Evolutionary conservation across 2,888 invertebrate species (phyloP).

Genomic region (Pseudoips prasinana): DNA sequence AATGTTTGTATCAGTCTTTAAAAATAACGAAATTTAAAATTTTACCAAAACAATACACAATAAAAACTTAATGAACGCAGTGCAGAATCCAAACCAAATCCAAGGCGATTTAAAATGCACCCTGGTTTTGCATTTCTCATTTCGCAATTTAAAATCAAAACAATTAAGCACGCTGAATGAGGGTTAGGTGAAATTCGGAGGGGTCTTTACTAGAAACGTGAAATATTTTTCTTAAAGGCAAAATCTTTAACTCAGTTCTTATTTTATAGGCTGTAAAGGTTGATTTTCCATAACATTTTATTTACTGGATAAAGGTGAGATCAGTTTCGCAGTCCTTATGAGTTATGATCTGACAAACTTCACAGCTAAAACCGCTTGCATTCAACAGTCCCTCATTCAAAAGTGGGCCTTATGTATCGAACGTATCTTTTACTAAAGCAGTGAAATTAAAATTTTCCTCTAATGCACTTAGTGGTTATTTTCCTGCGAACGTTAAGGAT

Average conservation of each 20-base stretch:
- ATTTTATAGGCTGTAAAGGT: conserved; percentile 28
- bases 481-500: conserved; percentile 58
- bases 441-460: conserved; percentile 38
- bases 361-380: conserved; percentile 55
- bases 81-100: conserved; percentile 18
- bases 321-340: conserved; percentile 53
- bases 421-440: conserved; percentile 36
- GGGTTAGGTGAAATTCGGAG: conserved; percentile 56
- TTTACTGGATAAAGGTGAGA: conserved; percentile 40
- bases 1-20: conserved; percentile 27
- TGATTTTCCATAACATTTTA: conserved; percentile 28
- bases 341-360: conserved; percentile 71
- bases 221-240: conserved; percentile 38
- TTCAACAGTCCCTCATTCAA: conserved; percentile 41
- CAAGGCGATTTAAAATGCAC: conserved; percentile 55
- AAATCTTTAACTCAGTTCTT: conserved; percentile 23
- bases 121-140: conserved; percentile 53
- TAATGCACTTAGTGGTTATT: conserved; percentile 58
- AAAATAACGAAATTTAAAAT: conserved; percentile 17
- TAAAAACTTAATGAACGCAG: conserved; percentile 15
- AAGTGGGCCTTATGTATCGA: conserved; percentile 53
- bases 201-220: conserved; percentile 60
- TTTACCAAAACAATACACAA: conserved; percentile 24
- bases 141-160: conserved; percentile 71
- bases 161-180: conserved; percentile 69